Percentiles rank a stretch among this genome's conserved stretches.
These are phyloP conservation scores for Dermolepida albohirtum DNA, from an alignment of 2,888 invertebrate genomes.

Conservation along the genomic window DNA sequence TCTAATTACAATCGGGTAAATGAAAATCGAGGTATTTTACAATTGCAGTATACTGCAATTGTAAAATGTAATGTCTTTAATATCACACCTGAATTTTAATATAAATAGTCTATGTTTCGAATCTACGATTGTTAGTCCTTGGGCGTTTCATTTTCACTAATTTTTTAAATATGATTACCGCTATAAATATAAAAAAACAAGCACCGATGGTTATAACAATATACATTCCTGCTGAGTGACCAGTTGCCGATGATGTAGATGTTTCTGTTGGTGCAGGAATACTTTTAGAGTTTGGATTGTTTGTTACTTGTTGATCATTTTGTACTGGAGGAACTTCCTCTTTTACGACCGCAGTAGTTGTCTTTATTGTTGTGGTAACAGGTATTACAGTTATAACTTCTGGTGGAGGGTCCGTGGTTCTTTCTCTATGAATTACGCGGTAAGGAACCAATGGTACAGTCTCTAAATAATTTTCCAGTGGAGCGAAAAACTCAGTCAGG, in stretches of 20 bases:
- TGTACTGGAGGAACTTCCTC: slow-evolving; percentile 36
- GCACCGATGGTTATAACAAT: slow-evolving; percentile 42
- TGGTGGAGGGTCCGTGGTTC: slow-evolving; percentile 6
- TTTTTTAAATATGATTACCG: slow-evolving; percentile 40
- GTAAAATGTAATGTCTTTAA: no score
- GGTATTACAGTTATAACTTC: slow-evolving; percentile 2
- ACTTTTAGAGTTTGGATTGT: slow-evolving; percentile 1
- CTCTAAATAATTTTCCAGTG: slow-evolving; percentile 69
- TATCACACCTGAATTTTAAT: background rate
- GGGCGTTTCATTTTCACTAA: slow-evolving; percentile 42
- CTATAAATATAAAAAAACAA: slow-evolving; percentile 37
- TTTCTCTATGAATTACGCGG: slow-evolving; percentile 9
- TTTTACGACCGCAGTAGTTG: slow-evolving; percentile 37
- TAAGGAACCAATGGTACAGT: slow-evolving; percentile 59
- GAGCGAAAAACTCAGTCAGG: slow-evolving; percentile 69
- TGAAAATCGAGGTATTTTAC: no score
- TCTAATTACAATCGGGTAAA: no score
- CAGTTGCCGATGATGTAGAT: slow-evolving; percentile 6
- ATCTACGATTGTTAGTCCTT: slow-evolving; percentile 48
- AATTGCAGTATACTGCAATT: no score
- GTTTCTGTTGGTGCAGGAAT: background rate
- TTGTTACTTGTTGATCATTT: slow-evolving; percentile 7
- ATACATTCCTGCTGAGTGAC: slow-evolving; percentile 32
- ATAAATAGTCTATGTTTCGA: slow-evolving; percentile 44
- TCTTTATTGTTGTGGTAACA: slow-evolving; percentile 42